These are phyloP conservation scores for Lasioglossum albipes DNA, from an alignment of 1,140 invertebrate genomes.

Conservation along the genomic window DNA sequence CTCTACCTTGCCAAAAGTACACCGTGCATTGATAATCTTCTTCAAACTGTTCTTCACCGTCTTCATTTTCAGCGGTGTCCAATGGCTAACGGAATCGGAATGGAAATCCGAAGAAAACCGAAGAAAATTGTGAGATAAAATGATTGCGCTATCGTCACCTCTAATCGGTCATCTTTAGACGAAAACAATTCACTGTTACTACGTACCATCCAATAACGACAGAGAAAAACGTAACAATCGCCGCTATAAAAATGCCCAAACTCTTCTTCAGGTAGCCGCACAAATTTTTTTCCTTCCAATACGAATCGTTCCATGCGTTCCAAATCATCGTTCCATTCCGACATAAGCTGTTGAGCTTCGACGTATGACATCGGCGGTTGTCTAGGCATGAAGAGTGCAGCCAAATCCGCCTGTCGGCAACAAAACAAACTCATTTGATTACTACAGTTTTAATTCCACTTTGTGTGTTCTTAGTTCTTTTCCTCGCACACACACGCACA, in stretches of 20 bases:
- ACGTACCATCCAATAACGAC: constrained; percentile 93
- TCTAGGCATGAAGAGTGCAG: constrained; percentile 96
- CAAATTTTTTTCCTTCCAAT: constrained; percentile 98
- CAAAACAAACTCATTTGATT: not conserved
- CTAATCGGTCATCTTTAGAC: too few species aligned
- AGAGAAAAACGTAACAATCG: constrained; percentile 99
- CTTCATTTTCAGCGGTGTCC: constrained; percentile 84
- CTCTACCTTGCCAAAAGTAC: constrained; percentile 99
- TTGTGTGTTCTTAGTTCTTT: not conserved
- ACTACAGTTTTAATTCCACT: not conserved
- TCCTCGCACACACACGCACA: not conserved
- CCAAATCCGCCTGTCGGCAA: constrained; percentile 88
- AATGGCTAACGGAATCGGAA: constrained; percentile 63
- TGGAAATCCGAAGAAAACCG: too few species aligned
- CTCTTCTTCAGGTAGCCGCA: constrained; percentile 96
- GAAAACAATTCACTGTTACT: constrained; percentile 6
- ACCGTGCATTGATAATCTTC: constrained; percentile 98
- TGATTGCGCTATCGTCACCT: too few species aligned
- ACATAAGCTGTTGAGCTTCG: constrained; percentile 95
- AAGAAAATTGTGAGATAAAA: too few species aligned
- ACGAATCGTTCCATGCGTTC: constrained; percentile 99
- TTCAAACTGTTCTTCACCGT: constrained; percentile 85
- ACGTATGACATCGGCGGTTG: constrained; percentile 91
- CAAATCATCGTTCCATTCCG: constrained; percentile 97
- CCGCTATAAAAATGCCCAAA: constrained; percentile 95